phyloP scores from a whole-genome alignment of 2,113 vertebrate genomes.

The Dipodomys stephensi region DNA sequence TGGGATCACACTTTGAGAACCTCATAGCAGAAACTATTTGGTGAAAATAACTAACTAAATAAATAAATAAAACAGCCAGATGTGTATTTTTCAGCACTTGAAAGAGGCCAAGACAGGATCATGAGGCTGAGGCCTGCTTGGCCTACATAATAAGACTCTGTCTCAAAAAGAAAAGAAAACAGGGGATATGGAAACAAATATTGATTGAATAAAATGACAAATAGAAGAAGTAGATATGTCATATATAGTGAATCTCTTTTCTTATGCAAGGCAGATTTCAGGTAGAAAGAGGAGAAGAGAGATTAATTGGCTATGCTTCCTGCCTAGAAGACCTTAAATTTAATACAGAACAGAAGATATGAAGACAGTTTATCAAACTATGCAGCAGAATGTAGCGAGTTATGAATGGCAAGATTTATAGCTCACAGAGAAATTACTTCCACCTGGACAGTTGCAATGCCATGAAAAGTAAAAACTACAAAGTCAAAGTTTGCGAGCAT shows the following conservation, averaged over 20 bases:
- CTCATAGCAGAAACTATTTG: neutral
- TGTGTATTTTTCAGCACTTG: no score
- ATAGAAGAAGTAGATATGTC: neutral
- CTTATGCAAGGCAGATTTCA: neutral
- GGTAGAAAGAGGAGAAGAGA: neutral
- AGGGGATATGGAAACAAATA: neutral
- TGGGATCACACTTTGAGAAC: neutral
- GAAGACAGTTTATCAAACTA: slow-evolving; percentile 40
- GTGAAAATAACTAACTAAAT: no score
- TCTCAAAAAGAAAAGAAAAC: neutral
- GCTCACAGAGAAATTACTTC: slow-evolving; percentile 13
- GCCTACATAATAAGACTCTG: neutral
- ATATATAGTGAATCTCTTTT: neutral
- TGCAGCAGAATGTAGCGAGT: neutral
- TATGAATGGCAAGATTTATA: neutral
- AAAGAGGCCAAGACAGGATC: neutral
- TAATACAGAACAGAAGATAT: slow-evolving; percentile 28
- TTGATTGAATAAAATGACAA: neutral
- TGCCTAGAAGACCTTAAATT: slow-evolving; percentile 50
- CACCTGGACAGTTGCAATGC: neutral
- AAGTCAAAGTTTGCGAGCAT: neutral
- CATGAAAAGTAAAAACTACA: slow-evolving; percentile 14
- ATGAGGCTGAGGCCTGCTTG: neutral
- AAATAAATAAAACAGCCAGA: neutral
- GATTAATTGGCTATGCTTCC: neutral